A percentile compares a stretch with the other conserved stretches of the same genome.
Evolutionary conservation across 2,113 vertebrate species (phyloP).

Genomic region (Gorilla gorilla): DNA sequence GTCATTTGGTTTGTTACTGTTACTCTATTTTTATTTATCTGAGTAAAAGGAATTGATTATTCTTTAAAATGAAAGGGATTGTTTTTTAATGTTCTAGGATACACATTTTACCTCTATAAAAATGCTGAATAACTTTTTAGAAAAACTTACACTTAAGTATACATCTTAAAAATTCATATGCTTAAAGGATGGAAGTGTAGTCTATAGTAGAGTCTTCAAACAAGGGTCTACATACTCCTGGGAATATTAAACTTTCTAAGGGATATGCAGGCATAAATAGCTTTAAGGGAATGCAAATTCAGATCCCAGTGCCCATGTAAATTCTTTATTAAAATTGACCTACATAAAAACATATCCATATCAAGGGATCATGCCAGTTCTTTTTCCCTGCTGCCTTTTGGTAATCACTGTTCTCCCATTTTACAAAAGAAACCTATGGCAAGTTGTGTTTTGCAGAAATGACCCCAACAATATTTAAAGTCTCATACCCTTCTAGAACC

Average conservation of each 20-base stretch:
- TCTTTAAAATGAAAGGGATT: slow-evolving; percentile 39
- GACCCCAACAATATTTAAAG: neutral
- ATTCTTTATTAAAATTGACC: neutral
- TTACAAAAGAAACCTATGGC: neutral
- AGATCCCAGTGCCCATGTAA: neutral
- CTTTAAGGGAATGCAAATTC: neutral
- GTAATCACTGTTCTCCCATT: neutral
- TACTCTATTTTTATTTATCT: slow-evolving; percentile 16
- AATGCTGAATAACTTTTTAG: slow-evolving; percentile 34
- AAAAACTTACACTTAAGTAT: slow-evolving; percentile 25
- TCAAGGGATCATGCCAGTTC: neutral
- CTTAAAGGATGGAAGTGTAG: neutral
- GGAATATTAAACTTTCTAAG: neutral
- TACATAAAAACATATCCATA: neutral
- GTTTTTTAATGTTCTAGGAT: neutral
- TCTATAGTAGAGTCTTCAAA: neutral
- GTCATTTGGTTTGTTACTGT: slow-evolving; percentile 34
- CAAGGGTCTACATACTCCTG: neutral
- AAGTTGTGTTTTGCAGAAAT: slow-evolving; percentile 27
- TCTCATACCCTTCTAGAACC: neutral
- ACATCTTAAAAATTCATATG: neutral
- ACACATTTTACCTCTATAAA: neutral
- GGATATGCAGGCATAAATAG: neutral
- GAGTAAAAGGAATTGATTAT: slow-evolving; percentile 13
- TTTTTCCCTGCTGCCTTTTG: neutral